These are phyloP conservation scores for Heliconius charithonia DNA, from an alignment of 2,888 invertebrate genomes.

Conservation along the genomic window DNA sequence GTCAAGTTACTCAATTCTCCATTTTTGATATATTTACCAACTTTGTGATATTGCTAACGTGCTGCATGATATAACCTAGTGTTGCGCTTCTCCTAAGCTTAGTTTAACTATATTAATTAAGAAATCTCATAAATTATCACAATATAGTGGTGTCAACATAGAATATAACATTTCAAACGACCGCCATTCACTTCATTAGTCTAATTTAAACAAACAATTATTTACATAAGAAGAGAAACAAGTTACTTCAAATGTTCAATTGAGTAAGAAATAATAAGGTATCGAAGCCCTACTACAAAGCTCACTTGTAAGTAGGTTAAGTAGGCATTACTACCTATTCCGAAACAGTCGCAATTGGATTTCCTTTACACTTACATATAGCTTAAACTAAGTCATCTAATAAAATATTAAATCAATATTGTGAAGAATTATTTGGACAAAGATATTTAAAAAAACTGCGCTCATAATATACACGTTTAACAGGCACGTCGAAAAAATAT, in stretches of 20 bases:
- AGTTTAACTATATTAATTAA: too few relatives aligned
- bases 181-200: background rate
- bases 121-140: background rate
- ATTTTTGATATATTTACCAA: background rate
- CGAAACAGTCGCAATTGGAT: slow-evolving; percentile 53
- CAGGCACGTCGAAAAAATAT: slow-evolving; percentile 42
- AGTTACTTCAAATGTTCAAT: slow-evolving; percentile 38
- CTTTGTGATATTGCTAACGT: background rate
- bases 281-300: slow-evolving; percentile 64
- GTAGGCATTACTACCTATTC: slow-evolving; percentile 62
- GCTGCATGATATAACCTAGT: background rate
- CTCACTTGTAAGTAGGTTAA: slow-evolving; percentile 65
- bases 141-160: background rate
- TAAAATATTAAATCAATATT: slow-evolving; percentile 46
- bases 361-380: slow-evolving; percentile 34
- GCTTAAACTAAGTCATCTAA: slow-evolving; percentile 48
- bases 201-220: background rate
- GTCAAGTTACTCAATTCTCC: background rate
- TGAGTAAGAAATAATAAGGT: slow-evolving; percentile 52
- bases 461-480: slow-evolving; percentile 28
- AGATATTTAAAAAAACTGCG: slow-evolving; percentile 46
- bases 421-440: slow-evolving; percentile 34
- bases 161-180: background rate
- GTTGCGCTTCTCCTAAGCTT: too few relatives aligned
- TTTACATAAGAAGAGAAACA: slow-evolving; percentile 7